phyloP scores from a whole-genome alignment of 1,140 invertebrate genomes.

The Intoshia linei region DNA sequence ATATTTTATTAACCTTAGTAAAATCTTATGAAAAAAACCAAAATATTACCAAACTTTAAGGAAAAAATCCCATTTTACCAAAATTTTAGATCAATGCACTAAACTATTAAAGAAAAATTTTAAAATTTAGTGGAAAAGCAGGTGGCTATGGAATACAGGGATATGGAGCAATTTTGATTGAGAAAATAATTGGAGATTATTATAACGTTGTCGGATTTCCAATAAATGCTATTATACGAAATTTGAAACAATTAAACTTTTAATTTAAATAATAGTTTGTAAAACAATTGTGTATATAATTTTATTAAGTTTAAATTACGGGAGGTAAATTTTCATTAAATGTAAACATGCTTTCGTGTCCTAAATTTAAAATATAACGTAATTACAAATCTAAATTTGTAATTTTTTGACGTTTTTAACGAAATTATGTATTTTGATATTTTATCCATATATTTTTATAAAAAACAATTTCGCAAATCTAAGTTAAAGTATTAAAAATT shows the following conservation, averaged over 20 bases:
- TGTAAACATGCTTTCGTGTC: background rate
- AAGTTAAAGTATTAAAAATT: no score
- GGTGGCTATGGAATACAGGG: conserved; percentile 74
- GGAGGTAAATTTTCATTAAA: background rate
- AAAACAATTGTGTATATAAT: background rate
- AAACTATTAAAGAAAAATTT: no score
- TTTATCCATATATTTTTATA: no score
- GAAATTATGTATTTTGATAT: no score
- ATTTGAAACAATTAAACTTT: conserved; percentile 22
- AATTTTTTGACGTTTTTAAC: no score
- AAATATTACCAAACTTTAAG: no score
- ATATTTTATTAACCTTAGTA: no score
- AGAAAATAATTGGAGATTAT: conserved; percentile 53
- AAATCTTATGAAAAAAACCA: no score
- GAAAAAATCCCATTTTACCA: no score
- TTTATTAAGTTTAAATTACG: background rate
- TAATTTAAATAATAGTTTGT: background rate
- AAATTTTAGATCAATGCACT: no score
- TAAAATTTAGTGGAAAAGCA: conserved; percentile 56
- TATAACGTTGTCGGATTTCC: conserved; percentile 74
- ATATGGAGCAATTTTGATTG: conserved; percentile 45
- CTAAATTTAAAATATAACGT: background rate
- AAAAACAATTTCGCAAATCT: no score
- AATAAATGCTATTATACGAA: conserved; percentile 36
- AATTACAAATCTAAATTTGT: background rate